Base-by-base conservation (phyloP, 2,797 vertebrate genomes). In the Amblyraja radiata region DNA sequence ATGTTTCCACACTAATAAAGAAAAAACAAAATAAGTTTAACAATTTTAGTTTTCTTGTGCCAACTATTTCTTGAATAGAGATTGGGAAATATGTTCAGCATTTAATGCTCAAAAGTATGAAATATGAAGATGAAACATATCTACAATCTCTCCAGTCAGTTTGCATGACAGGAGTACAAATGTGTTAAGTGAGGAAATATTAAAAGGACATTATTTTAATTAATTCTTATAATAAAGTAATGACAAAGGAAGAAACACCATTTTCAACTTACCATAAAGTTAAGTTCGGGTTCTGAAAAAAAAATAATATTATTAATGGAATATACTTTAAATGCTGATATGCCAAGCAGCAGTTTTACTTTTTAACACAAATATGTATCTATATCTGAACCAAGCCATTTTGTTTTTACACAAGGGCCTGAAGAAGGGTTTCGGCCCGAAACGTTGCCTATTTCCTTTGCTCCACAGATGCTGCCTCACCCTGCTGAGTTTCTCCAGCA, bases 261-360 rank as follows among this genome's bases (percentile, higher is more conserved):
- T 74, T 54, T 92, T 10, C 46, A 76, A 14, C 90, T 92, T 76
- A 92, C 90, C 90, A 58, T 28, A 10, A 92, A 92, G 13, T 92
- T 92, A 74, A 54, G 71, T 54, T 28, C 10, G 39, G 90, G 90
- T 18, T 54, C 90, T 92, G 90, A 76, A 76, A 92, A 28, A 92
- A 76, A 86, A 28, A 5, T 76, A 39, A 36, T 58, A 92, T 92
- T 54, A 92, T 88, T 68, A 65, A 68, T 54, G 23, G 14, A 92
- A 68, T 18, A 71, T 21, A 11, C 18, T 36, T 71, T 71, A 39
- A 7, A 84, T 84, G 54, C 14, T 61, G 3, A 28, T 61, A 10
- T 4, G 54, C 1, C 39, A 8, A 1, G 8, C 6, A 83, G 23
- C 4, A 36, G 1, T 28, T 83, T 13, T 58, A 54, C 54, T 84